Percentiles rank a stretch among this genome's conserved stretches.
Evolutionary conservation across 2,113 vertebrate species (phyloP).

Genomic region (Notothenia rossii): DNA sequence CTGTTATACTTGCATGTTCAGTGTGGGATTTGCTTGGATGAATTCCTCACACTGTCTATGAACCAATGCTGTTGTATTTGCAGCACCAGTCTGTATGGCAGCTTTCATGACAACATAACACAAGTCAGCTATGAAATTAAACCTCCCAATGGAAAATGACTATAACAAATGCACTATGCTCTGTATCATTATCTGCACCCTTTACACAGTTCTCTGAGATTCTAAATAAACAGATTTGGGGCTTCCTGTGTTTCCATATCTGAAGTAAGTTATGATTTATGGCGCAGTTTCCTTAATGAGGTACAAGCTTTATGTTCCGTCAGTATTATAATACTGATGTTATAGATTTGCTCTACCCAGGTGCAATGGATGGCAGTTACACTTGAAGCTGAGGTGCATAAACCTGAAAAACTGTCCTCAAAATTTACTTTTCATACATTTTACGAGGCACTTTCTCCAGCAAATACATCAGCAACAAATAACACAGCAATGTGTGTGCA

Average conservation of each 20-base stretch:
- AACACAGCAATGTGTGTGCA: constrained; percentile 55
- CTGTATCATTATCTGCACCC: not conserved
- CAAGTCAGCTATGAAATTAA: constrained; percentile 48
- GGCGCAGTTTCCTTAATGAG: not conserved
- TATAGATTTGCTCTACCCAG: constrained; percentile 10
- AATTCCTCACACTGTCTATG: not conserved
- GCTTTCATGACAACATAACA: constrained; percentile 29
- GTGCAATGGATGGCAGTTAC: constrained; percentile 5
- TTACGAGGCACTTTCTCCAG: constrained; percentile 36
- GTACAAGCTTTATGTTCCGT: not conserved
- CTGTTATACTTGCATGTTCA: not conserved
- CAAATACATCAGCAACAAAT: constrained; percentile 38
- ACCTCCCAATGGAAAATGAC: not conserved
- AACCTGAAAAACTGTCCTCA: constrained; percentile 30
- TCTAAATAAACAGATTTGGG: not conserved
- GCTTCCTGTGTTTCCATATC: constrained; percentile 8
- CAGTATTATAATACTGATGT: not conserved
- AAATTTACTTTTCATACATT: constrained; percentile 35
- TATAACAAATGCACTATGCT: not conserved
- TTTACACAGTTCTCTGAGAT: not conserved
- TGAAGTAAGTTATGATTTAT: not conserved
- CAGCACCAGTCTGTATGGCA: not conserved
- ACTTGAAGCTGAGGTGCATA: constrained; percentile 8
- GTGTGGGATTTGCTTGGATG: not conserved
- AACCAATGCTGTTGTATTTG: constrained; percentile 3